Evolutionary conservation across 37 sponge, comb jelly and placozoan genomes (phyloP), one percentile per base, ranked within the genome.

Genomic region (Halichondria panicea): DNA sequence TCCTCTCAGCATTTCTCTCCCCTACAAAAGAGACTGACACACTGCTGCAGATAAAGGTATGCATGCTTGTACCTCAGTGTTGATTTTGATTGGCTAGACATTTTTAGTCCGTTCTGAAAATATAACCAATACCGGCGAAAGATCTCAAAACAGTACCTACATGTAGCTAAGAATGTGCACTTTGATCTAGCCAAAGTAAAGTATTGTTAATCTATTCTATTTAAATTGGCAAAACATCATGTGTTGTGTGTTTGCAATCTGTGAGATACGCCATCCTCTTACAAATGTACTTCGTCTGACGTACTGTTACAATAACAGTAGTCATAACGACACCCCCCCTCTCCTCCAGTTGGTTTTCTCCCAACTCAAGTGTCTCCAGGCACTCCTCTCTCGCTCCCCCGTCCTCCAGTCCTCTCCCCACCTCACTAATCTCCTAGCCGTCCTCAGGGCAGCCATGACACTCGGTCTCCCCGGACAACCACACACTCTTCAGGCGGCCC

Each of bases 381-480:
- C 61, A 30, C 7, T 77, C 33, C 56, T 84, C 8, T 38, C 43
- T 13, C 55, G 18, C 55, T 55, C 70, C 38, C 18, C 36, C 18
- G 33, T 63, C 33, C 60, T 76, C 35, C 42, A 9, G 25, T 36
- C 74, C 7, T 43, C n/a, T 21, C 67, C 66, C 5, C 34, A 42
- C 19, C 74, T 82, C 21, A 74, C 86, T 0, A 55, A 55, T 5
- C 68, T 86, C 3, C 74, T 86, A 30, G 64, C 79, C 24, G 1
- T 37, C 8, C 74, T 86, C 45, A 86, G 66, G 44, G 54, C 66
- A 38, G 55, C 41, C 65, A 79, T 79, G 79, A 55, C 80, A 13
- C 4, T 42, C 13, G 80, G 80, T 24, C 74, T 86, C 1, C 86
- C 80, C 35, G 86, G 80, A 43, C 79, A 85, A 3, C 63, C 66